These are phyloP conservation scores for Drosophila varians DNA, from an alignment of 1,140 invertebrate genomes.

Conservation along the genomic window DNA sequence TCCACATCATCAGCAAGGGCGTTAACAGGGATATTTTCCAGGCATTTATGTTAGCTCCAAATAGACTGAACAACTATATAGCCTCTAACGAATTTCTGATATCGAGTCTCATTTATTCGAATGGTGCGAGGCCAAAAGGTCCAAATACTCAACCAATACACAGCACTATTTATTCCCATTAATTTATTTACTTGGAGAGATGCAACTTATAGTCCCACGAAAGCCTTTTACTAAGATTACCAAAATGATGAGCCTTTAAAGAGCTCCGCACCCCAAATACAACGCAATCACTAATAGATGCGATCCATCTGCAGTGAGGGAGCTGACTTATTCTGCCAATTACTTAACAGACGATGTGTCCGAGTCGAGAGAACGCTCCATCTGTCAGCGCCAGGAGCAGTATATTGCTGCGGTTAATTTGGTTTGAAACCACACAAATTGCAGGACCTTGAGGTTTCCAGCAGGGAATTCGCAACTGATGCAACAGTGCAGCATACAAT, in stretches of 20 bases:
- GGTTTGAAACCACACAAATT: constrained; percentile 38
- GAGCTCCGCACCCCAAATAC: not conserved
- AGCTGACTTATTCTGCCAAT: constrained; percentile 44
- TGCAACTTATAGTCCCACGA: not conserved
- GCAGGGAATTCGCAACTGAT: constrained; percentile 1
- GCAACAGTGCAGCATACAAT: constrained; percentile 30
- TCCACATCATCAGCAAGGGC: constrained; percentile 1
- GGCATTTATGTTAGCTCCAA: constrained; percentile 1
- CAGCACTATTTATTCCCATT: not conserved
- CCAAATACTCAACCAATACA: no score
- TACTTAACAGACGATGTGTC: constrained; percentile 46
- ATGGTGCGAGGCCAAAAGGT: no score
- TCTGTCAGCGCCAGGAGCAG: constrained; percentile 31
- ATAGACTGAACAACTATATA: not conserved
- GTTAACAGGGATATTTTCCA: constrained; percentile 22
- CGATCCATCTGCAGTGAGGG: constrained; percentile 12
- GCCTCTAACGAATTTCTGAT: not conserved
- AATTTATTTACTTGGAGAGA: not conserved
- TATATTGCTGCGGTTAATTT: constrained; percentile 52
- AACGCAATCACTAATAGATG: constrained; percentile 10
- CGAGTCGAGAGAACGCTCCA: constrained; percentile 27
- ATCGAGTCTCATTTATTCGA: no score
- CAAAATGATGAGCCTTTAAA: not conserved
- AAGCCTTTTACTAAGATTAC: not conserved
- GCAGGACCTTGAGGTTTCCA: constrained; percentile 8